Evolutionary conservation across 53 echinoderm and acorn worm genomes (phyloP), one percentile per base, ranked within the genome.

Genomic region (Actinopyga echinites): DNA sequence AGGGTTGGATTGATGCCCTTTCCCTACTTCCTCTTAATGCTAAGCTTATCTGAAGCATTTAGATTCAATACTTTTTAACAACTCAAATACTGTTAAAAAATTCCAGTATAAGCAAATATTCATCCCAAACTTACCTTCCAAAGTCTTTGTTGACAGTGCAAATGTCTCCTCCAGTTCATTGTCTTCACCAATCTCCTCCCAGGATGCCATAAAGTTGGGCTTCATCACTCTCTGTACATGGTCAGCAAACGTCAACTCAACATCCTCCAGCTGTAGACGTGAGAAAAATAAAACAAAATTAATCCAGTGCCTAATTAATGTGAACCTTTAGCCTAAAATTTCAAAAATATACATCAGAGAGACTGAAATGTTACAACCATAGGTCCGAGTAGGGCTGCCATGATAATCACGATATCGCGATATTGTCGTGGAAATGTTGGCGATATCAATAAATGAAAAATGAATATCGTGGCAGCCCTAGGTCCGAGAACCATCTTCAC

Each of bases 131-230:
- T 83, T 74, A 96, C 96, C 96, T 84, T 87, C 93, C 56, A 96
- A 89, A 56, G 81, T 90, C 89, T 96, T 96, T n/a, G 92, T 85
- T 9, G 94, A 66, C 36, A 96, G 88, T 22, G 94, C 96, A 59
- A 92, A 96, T 36, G 96, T 96, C 49, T 96, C 96, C 30, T 96
- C 93, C 8, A 94, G 65, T 58, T 96, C 93, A 84, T 92, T 87
- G 0, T 96, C 96, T 17, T 96, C 96, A 30, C 96, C 96, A 4
- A 96, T 89, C 52, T 96, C 96, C 57, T 96, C 96, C 96, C 96
- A 96, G 0, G 93, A 96, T 15, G 96, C 96, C 26, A 93, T 80
- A 83, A 96, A 96, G 89, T 96, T 96, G 28, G 96, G 96, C 73
- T 96, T 96, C 90, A 96, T 85, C 11, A 96, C 96, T 57, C 90